These are phyloP conservation scores for Celastrina argiolus DNA, from an alignment of 2,888 invertebrate genomes.

Conservation along the genomic window DNA sequence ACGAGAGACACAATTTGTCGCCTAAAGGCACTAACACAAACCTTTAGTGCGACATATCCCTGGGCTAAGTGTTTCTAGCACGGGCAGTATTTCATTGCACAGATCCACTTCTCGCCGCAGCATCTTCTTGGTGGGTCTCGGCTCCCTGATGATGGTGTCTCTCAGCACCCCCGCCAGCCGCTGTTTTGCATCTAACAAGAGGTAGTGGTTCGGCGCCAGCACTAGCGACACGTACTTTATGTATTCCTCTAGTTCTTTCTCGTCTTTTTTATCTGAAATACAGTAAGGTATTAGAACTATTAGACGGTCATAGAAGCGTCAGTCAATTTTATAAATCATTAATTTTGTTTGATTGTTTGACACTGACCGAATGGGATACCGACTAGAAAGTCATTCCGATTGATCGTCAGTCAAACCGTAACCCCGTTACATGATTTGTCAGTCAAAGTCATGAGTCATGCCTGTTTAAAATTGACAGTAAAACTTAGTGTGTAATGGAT, in stretches of 20 bases:
- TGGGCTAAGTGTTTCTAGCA: conserved; percentile 83
- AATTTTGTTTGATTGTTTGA: too few species aligned
- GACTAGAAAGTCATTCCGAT: too few species aligned
- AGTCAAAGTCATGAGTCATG: too few species aligned
- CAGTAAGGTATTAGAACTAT: too few species aligned
- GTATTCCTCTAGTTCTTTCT: conserved; percentile 68
- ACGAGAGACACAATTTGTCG: too few species aligned
- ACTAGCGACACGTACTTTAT: conserved; percentile 74
- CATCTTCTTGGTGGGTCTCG: conserved; percentile 70
- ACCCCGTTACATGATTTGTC: too few species aligned
- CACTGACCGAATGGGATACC: too few species aligned
- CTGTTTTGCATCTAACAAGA: conserved; percentile 84
- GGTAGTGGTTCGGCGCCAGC: conserved; percentile 82
- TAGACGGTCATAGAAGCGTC: too few species aligned
- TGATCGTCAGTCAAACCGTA: too few species aligned
- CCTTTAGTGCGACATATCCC: conserved; percentile 84
- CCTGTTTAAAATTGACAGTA: too few species aligned
- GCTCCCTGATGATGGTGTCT: conserved; percentile 68
- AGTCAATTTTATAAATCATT: background rate
- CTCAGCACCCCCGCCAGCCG: conserved; percentile 79
- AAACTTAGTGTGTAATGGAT: too few species aligned
- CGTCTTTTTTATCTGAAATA: conserved; percentile 63
- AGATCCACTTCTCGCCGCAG: conserved; percentile 81
- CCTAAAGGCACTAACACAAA: conserved; percentile 37
- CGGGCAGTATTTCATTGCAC: conserved; percentile 80